Evolutionary conservation across 1,140 invertebrate species (phyloP).

Genomic region (Parapsyche elsis): DNA sequence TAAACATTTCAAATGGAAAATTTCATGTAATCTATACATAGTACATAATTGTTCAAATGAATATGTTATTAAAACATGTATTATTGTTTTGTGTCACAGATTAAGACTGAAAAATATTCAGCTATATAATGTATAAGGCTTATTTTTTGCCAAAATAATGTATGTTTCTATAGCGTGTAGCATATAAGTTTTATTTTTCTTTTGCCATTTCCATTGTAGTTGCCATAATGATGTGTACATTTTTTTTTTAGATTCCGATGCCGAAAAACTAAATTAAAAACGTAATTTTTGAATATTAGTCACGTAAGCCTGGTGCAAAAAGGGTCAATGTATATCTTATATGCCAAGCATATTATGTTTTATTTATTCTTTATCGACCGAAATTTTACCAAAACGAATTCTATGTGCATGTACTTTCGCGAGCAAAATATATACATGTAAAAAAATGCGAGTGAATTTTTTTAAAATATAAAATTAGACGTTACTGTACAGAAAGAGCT

Average conservation of each 20-base stretch:
- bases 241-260: constrained; percentile 17
- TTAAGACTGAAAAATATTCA: constrained; percentile 43
- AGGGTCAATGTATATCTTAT: constrained; percentile 13
- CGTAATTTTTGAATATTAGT: constrained; percentile 16
- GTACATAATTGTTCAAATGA: not conserved
- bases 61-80: not conserved
- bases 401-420: constrained; percentile 10
- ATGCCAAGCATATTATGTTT: constrained; percentile 38
- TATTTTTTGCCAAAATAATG: constrained; percentile 35
- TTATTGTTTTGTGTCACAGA: constrained; percentile 31
- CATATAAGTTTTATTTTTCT: constrained; percentile 39
- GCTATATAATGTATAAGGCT: constrained; percentile 30
- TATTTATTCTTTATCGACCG: constrained; percentile 5
- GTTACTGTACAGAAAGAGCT: not conserved
- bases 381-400: constrained; percentile 22
- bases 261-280: constrained; percentile 25
- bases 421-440: constrained; percentile 10
- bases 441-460: constrained; percentile 12
- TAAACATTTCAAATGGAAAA: no score
- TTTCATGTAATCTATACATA: no score
- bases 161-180: constrained; percentile 16
- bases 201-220: constrained; percentile 55
- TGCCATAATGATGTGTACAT: constrained; percentile 49
- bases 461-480: constrained; percentile 17
- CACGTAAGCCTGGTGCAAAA: constrained; percentile 4